Base-by-base conservation (phyloP, 1,140 invertebrate genomes). In the Ips nitidus region DNA sequence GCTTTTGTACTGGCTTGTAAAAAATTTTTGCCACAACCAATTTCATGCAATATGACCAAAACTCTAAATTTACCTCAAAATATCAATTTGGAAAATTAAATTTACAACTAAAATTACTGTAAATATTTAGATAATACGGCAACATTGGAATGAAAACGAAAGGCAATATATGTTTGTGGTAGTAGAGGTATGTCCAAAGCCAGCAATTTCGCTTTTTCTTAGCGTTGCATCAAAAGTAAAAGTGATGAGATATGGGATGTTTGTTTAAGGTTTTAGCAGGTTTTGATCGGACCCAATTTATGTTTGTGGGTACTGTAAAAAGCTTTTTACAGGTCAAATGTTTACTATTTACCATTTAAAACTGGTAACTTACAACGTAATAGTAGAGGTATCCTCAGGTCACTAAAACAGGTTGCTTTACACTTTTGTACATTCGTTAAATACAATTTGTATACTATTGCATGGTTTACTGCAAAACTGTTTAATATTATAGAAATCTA, bases 201-300 rank as follows among this genome's bases (percentile, higher is more conserved):
- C 57, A 41, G 57, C 57, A 38, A 59, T 59, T 59, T 59, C 57
- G 57, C 57, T 59, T 59, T 38, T 59, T 59, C 57, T 41, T 59
- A 5, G 6, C 41, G 39, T 59, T 59, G 57, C 57, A 59, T 40
- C 57, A 59, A 59, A n/a, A 7, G 57, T 41, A 41, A 59, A 59
- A 59, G 40, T 22, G 57, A 56, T 41, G 57, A 59, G 40, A 38
- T 58, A 59, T 42, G 6, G 41, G 2, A 50, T 41, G 57, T 59
- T 59, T 40, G 41, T 59, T 7, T 59, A 59, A 39, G 57, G 40
- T 59, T 41, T 59, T 41, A 59, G 57, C 57, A 42, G 57, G 5
- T 59, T 59, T 41, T 50, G 3, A 22, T 22, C 22, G 22, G 22
- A 22, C 22, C 22, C 22, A 22, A 22, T 22, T 22, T 22, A 22